Evolutionary conservation across 2,797 vertebrate genomes (phyloP).

Genomic region (Denticeps clupeoides): DNA sequence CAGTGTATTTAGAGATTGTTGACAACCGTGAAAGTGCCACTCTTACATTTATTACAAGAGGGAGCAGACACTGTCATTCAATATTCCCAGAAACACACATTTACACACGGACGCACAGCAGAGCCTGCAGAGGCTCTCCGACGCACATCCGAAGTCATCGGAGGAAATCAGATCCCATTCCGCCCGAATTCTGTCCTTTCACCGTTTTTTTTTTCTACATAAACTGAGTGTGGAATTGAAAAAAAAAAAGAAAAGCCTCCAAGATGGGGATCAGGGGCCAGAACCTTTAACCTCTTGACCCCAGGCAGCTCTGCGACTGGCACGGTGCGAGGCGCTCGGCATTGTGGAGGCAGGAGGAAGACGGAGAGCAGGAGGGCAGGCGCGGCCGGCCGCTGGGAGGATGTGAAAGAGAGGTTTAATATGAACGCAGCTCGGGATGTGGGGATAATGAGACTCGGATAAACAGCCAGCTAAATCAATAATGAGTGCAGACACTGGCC

Average conservation of each 20-base stretch:
- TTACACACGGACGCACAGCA: constrained; percentile 16
- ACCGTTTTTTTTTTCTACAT: no score
- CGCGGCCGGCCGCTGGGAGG: constrained; percentile 28
- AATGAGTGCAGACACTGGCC: constrained; percentile 42
- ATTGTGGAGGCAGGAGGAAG: constrained; percentile 15
- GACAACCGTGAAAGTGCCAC: constrained; percentile 59
- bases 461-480: constrained; percentile 53
- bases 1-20: constrained; percentile 58
- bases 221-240: no score
- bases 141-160: constrained; percentile 4
- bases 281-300: no score
- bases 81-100: constrained; percentile 16
- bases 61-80: constrained; percentile 48
- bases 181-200: no score
- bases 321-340: no score
- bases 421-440: constrained; percentile 25
- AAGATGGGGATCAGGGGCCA: no score
- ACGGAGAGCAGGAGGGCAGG: constrained; percentile 23
- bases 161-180: background rate
- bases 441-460: constrained; percentile 49
- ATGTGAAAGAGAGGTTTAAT: constrained; percentile 51
- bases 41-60: constrained; percentile 57
- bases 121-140: constrained; percentile 20
- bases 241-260: constrained; percentile 13
- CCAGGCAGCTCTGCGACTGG: no score